Base-by-base conservation (phyloP, 2,888 invertebrate genomes). In the Phalangium opilio region DNA sequence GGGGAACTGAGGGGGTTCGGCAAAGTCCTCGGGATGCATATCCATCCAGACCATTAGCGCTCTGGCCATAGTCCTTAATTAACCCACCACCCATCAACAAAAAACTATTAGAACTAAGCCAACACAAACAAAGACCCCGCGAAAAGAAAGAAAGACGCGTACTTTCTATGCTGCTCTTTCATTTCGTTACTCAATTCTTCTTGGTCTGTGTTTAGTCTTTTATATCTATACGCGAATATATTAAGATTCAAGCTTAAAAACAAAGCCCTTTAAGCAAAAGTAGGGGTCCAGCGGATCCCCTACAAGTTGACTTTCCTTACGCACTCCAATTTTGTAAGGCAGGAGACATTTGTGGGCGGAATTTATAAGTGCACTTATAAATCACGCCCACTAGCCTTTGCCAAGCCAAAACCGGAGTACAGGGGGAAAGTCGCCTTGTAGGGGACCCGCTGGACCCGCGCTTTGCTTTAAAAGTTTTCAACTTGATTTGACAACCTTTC, bases 1-100 rank as follows among this genome's bases (percentile, higher is more conserved):
- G 43, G 79, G 73, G 65, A 83, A 83, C 61, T 76, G 75, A 43
- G 85, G 84, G 35, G 81, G 74, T 58, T 84, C 81, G 52, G 79
- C 77, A 68, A 85, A 84, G 70, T 98, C 98, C 68, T 95, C 93
- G 36, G 91, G 87, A 67, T 91, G 96, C 49, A 86, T 84, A 70
- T 96, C 95, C 64, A 98, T 69, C 98, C 98, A 98, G 40, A 53
- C 53, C 15, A 51, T 41, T n/a, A 53, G 43, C 19, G 47, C 51
- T 34, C 51, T 47, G 34, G 47, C 47, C 27, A 53, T 75, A 55
- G 86, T 85, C 69, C 83, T 83, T 43, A 11, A 56, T n/a, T n/a
- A n/a, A n/a, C n/a, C n/a, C n/a, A n/a, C n/a, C n/a, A n/a, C n/a
- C n/a, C n/a, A n/a, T n/a, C 50, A 48, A 43, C 36, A 40, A 43